These are phyloP conservation scores for Pipa parva DNA, from an alignment of 2,113 vertebrate species.

Conservation along the genomic window DNA sequence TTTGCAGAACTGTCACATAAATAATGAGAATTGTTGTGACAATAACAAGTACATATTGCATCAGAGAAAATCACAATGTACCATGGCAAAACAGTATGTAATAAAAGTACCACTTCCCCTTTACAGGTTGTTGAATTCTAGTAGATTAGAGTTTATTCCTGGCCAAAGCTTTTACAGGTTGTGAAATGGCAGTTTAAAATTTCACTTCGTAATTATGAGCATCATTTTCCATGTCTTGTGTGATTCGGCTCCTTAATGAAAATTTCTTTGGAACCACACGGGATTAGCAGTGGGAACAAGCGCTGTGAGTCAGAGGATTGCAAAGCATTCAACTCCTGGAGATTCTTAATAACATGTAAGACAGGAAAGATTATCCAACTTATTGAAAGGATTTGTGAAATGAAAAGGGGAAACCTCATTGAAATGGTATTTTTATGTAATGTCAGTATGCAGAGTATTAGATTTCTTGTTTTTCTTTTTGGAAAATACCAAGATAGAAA, in stretches of 20 bases:
- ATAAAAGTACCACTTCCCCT: too few relatives aligned
- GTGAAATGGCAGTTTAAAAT: slow-evolving; percentile 9
- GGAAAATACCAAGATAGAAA: too few relatives aligned
- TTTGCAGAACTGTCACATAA: too few relatives aligned
- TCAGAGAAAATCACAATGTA: too few relatives aligned
- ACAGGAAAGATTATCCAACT: slow-evolving; percentile 8
- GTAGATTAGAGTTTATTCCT: not conserved
- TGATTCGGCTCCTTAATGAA: slow-evolving; percentile 11
- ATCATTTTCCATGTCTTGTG: slow-evolving; percentile 13
- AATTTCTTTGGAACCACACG: slow-evolving; percentile 6
- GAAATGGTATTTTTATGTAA: slow-evolving; percentile 13
- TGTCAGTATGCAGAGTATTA: not conserved
- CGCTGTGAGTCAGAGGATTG: slow-evolving; percentile 1
- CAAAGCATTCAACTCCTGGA: slow-evolving; percentile 6
- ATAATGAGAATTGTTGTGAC: too few relatives aligned
- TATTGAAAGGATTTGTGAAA: slow-evolving; percentile 14
- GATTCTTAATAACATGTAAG: slow-evolving; percentile 24
- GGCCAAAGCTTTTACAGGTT: slow-evolving; percentile 4
- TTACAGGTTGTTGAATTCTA: not conserved
- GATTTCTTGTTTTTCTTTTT: too few relatives aligned
- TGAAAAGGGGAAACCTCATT: slow-evolving; percentile 20
- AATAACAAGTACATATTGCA: too few relatives aligned
- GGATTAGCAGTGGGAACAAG: slow-evolving; percentile 16
- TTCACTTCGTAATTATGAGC: slow-evolving; percentile 8
- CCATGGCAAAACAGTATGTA: too few relatives aligned